Conservation (phyloP, 2,113 vertebrate genomes). For the Ictalurus furcatus region DNA sequence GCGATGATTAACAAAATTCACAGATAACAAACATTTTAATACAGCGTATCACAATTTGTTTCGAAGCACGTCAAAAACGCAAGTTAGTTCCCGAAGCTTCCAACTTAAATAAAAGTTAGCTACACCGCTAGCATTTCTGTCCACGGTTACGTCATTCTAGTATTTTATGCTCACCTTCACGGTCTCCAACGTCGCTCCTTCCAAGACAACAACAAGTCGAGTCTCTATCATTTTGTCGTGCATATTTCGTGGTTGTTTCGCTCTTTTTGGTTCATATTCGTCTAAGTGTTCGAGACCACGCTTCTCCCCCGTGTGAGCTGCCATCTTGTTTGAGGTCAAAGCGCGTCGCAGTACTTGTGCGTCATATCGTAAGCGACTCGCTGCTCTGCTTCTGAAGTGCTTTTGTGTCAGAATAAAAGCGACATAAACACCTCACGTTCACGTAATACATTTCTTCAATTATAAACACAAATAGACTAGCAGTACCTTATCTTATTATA, state of each 20-base stretch:
- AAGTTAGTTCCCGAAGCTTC: neutral
- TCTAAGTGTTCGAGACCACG: constrained; percentile 79
- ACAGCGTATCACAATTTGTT: neutral
- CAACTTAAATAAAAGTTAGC: neutral
- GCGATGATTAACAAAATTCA: neutral
- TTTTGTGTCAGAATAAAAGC: neutral
- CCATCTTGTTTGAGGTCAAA: constrained; percentile 73
- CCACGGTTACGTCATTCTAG: neutral
- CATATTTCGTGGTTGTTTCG: constrained; percentile 67
- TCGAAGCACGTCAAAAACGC: neutral
- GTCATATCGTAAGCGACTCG: constrained; percentile 54
- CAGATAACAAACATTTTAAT: neutral
- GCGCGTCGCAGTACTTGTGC: constrained; percentile 56
- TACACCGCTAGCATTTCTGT: too few relatives aligned
- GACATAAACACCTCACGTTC: neutral
- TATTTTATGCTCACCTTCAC: constrained; percentile 80
- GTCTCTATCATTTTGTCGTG: constrained; percentile 74
- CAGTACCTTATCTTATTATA: neutral
- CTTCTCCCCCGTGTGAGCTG: constrained; percentile 65
- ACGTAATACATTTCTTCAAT: neutral
- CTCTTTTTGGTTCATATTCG: constrained; percentile 77
- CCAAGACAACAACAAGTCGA: constrained; percentile 87
- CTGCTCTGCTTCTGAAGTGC: neutral
- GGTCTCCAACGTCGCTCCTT: constrained; percentile 90
- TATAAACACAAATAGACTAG: neutral